Base-by-base conservation (phyloP, 1,140 invertebrate species). In the Homarus americanus region DNA sequence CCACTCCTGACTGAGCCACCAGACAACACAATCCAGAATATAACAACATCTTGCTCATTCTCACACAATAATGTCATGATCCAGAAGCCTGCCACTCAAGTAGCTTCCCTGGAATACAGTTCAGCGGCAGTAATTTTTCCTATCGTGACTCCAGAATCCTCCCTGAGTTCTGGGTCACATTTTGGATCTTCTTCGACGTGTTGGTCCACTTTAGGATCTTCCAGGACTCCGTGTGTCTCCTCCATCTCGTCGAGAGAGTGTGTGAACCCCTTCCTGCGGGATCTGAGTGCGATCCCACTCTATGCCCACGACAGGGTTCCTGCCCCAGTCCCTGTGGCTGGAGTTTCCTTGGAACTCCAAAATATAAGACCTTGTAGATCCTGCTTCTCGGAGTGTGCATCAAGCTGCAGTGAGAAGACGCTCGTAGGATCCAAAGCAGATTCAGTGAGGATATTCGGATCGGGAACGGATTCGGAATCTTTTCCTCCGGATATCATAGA, bases 361-460 rank as follows among this genome's bases (percentile, higher is more conserved):
- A 40, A 49, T 32, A 73, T 44, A 73, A 75, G 83, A 36, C 40
- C 32, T 28, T 32, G 17, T 40, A 75, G 58, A 44, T 32, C 66
- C 24, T 66, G 32, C 49, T 66, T 85, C 83, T 72, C 69, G 24
- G 86, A 87, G 53, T 80, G n/a, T 72, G 36, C 38, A 28, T 90
- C 88, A 41, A 83, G 88, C 73, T 76, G 88, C 36, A 90, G 88
- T 41, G 88, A 90, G 69, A 90, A 90, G 80, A 84, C 88, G 80
- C 88, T 90, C 69, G 88, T 84, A 20, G 80, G 88, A 90, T 90
- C 44, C 66, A 73, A 75, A 66, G n/a, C 80, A 44, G 80, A 90
- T 90, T 84, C 88, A 41, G 49, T 63, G 28, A 82, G 88, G 44
- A 78, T 83, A 78, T 83, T 82, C 69, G 88, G 80, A 58, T 90